phyloP scores from a whole-genome alignment of 1,140 invertebrate genomes.

The Drosophila arizonae region DNA sequence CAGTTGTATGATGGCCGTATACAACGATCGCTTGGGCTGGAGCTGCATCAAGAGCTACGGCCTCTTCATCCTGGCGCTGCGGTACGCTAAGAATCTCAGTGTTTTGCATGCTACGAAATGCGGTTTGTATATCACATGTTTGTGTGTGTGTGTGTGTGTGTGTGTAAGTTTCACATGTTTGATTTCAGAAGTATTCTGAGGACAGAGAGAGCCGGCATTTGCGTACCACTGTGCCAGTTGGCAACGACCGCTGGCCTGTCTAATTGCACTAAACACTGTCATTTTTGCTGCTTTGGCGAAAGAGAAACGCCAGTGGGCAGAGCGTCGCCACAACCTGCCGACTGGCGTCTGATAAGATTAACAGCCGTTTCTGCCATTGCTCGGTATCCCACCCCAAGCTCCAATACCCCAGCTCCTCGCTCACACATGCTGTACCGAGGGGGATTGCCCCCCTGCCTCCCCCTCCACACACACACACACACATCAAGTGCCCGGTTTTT shows the following conservation, averaged over 20 bases:
- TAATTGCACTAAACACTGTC: constrained; percentile 55
- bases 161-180: too few relatives aligned
- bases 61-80: constrained; percentile 41
- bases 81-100: background rate
- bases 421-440: background rate
- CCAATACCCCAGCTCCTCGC: too few relatives aligned
- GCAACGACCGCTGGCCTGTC: constrained; percentile 35
- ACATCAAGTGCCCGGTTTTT: background rate
- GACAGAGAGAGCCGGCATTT: background rate
- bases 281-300: constrained; percentile 35
- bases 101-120: too few relatives aligned
- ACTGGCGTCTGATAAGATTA: constrained; percentile 48
- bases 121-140: background rate
- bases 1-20: constrained; percentile 16
- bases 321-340: constrained; percentile 33
- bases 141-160: too few relatives aligned
- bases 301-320: constrained; percentile 50
- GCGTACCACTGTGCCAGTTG: constrained; percentile 5
- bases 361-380: constrained; percentile 24
- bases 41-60: constrained; percentile 47
- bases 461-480: too few relatives aligned
- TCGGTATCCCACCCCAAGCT: background rate
- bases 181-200: background rate
- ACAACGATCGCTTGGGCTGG: constrained; percentile 50
- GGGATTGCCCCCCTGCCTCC: background rate